Conservation (phyloP, 2,888 invertebrate genomes). For the Chrysolina americana region DNA sequence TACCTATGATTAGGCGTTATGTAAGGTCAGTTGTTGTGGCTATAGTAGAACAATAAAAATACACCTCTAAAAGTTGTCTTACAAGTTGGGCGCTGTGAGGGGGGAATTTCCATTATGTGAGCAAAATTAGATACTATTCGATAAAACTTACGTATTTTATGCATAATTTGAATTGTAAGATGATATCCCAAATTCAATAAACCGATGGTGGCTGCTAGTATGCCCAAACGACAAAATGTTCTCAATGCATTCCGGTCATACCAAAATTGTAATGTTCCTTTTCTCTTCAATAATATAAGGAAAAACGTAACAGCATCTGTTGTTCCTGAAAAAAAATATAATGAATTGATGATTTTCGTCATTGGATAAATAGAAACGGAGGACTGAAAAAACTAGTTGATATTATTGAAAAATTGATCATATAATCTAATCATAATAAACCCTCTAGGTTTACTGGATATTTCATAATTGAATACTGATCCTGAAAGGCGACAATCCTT, state of each 20-base stretch:
- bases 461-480: too few species aligned
- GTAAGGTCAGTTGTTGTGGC: too few species aligned
- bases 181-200: conserved; percentile 70
- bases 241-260: conserved; percentile 71
- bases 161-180: conserved; percentile 51
- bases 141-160: conserved; percentile 50
- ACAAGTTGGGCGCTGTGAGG: too few species aligned
- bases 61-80: too few species aligned
- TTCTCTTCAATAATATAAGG: conserved; percentile 54
- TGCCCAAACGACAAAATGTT: conserved; percentile 71
- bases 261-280: conserved; percentile 68
- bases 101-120: neutral
- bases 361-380: neutral
- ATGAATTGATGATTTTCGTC: neutral
- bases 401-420: too few species aligned
- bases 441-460: too few species aligned
- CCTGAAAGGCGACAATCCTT: too few species aligned
- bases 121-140: neutral
- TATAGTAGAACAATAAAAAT: too few species aligned
- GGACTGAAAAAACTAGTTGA: too few species aligned
- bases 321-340: conserved; percentile 47
- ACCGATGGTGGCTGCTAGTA: conserved; percentile 71
- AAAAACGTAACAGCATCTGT: conserved; percentile 52
- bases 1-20: too few species aligned
- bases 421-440: too few species aligned